Conservation (phyloP, 2,797 vertebrate genomes). For the Sebastes taczanowskii region DNA sequence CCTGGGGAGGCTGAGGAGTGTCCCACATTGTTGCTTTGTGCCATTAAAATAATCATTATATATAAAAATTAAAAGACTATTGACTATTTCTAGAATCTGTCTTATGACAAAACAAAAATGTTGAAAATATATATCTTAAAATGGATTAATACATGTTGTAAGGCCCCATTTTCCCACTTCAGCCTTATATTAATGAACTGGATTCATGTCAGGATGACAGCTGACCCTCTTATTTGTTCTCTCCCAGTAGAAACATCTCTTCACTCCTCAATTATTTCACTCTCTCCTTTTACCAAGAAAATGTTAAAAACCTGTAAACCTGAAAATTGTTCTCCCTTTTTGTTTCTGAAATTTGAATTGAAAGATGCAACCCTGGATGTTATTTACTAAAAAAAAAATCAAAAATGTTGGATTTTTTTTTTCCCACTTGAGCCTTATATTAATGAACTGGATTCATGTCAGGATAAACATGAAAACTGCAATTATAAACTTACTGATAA, state of each 20-base stretch:
- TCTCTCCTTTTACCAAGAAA: no score
- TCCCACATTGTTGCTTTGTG: slow-evolving; percentile 17
- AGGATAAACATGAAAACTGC: not conserved
- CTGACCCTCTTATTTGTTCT: no score
- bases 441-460: not conserved
- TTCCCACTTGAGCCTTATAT: not conserved
- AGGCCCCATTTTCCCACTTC: not conserved
- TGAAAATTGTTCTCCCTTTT: no score
- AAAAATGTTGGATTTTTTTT: no score
- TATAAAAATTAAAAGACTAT: not conserved
- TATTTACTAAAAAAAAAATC: no score
- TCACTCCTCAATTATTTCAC: no score
- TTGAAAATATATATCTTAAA: not conserved
- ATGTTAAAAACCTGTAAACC: no score
- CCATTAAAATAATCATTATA: not conserved
- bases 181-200: not conserved
- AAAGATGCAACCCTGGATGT: no score
- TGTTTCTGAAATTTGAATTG: no score
- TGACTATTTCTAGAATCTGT: not conserved
- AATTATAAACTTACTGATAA: not conserved
- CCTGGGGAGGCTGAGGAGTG: slow-evolving; percentile 55
- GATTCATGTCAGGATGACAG: not conserved
- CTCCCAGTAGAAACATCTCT: no score
- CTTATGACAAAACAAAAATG: not conserved
- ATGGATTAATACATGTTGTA: not conserved